Percentiles rank a stretch among this genome's conserved stretches.
Conservation (phyloP, 1,140 invertebrate genomes). For the Lethrus apterus region DNA sequence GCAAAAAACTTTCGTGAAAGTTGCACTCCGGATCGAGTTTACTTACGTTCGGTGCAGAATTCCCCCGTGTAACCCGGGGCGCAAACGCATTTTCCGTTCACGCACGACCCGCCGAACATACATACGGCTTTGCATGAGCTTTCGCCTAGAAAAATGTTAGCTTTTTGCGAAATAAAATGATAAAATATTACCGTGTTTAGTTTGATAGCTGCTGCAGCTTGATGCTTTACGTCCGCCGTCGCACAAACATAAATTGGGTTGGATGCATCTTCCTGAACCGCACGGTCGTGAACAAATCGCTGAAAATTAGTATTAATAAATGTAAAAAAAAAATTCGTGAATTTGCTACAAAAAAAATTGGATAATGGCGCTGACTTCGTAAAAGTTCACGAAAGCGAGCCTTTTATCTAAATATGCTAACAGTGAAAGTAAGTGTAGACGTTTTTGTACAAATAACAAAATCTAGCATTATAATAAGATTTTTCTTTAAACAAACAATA, state of each 20-base stretch:
- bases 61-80: conserved; percentile 66
- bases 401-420: too few species aligned
- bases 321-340: too few species aligned
- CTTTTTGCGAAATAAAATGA: conserved; percentile 1
- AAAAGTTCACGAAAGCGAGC: too few species aligned
- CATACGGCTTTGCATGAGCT: conserved; percentile 58
- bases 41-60: conserved; percentile 72
- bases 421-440: too few species aligned
- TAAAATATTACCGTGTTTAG: conserved; percentile 4
- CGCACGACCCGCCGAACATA: conserved; percentile 70
- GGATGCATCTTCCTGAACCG: conserved; percentile 63
- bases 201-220: conserved; percentile 16
- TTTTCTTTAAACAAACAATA: too few species aligned
- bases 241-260: conserved; percentile 77
- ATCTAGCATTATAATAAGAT: too few species aligned
- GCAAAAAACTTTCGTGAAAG: conserved; percentile 31
- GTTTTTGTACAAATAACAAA: too few species aligned
- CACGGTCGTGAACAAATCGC: conserved; percentile 71
- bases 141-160: conserved; percentile 30
- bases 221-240: conserved; percentile 40
- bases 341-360: too few species aligned
- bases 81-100: conserved; percentile 64
- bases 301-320: conserved; percentile 38
- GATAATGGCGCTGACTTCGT: too few species aligned
- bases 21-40: background rate